Conservation (phyloP, 2,888 invertebrate species). For the Colletes collaris region DNA sequence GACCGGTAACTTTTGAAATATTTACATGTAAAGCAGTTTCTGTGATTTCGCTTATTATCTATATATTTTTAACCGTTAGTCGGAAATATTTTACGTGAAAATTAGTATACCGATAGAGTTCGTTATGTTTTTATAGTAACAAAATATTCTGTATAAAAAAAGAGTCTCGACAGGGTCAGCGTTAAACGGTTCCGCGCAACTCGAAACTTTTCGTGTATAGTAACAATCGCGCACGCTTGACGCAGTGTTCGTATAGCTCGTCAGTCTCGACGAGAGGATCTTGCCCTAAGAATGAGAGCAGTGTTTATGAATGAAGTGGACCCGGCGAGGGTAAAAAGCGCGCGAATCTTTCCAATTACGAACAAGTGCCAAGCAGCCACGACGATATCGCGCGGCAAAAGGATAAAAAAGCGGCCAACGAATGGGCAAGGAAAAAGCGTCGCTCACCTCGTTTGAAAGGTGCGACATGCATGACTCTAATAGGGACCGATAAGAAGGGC, state of each 20-base stretch:
- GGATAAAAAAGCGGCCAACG: neutral
- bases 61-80: too few species aligned
- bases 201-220: neutral
- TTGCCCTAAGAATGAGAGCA: conserved; percentile 15
- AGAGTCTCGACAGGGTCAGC: too few species aligned
- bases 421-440: neutral
- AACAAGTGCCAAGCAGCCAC: neutral
- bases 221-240: neutral
- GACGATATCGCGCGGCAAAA: neutral
- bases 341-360: conserved; percentile 40
- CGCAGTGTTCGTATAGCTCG: neutral
- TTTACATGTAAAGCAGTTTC: too few species aligned
- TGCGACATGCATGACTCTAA: conserved; percentile 83
- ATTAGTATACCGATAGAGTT: too few species aligned
- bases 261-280: neutral
- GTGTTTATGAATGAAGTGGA: conserved; percentile 50
- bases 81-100: too few species aligned
- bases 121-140: too few species aligned
- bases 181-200: neutral
- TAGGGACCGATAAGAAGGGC: conserved; percentile 82
- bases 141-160: too few species aligned
- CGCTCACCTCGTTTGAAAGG: conserved; percentile 82
- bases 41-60: too few species aligned
- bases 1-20: too few species aligned
- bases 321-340: conserved; percentile 43